Base-by-base conservation (phyloP, 2,888 invertebrate genomes). In the Tineola bisselliella region DNA sequence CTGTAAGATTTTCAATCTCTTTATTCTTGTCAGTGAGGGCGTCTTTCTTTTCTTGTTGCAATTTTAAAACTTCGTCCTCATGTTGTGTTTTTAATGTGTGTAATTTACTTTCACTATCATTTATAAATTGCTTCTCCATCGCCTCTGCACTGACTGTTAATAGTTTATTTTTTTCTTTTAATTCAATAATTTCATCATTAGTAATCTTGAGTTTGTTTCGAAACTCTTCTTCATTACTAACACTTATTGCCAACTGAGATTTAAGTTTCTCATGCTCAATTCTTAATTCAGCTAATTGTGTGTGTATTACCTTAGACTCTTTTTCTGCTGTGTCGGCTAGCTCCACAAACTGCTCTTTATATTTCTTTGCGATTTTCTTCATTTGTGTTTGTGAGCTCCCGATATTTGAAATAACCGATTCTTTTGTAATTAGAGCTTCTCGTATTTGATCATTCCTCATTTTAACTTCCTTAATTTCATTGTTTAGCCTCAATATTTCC, bases 291-390 rank as follows among this genome's bases (percentile, higher is more conserved):
- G 71, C 77, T 56, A 88, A 71, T 66, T n/a, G n/a, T n/a, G n/a
- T n/a, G n/a, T 79, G 83, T 62, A 81, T 84, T 86, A 76, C 90
- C 48, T 25, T 6, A 4, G 15, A 48, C 15, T 48, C n/a, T 10
- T 3, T 48, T 48, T n/a, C 13, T 3, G 17, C 10, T 48, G 15
- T 13, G 3, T 48, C n/a, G 3, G 15, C 10, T n/a, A 48, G 8
- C 5, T 44, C 48, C 19, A 30, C 48, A 30, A 90, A 95, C 66
- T 93, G 94, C 10, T 91, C 92, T 77, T 97, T 97, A 75, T 97
- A 98, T 71, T 96, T 96, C 70, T 96, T 94, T 6, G 97, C 98
- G 66, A 98, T 95, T 75, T 94, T 96, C 66, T 94, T 90, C 43
- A 95, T 91, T 74, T 92, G 91, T 65, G 90, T 80, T 75, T 92